Conservation (phyloP, 2,888 invertebrate genomes). For the Yponomeuta evonymella region DNA sequence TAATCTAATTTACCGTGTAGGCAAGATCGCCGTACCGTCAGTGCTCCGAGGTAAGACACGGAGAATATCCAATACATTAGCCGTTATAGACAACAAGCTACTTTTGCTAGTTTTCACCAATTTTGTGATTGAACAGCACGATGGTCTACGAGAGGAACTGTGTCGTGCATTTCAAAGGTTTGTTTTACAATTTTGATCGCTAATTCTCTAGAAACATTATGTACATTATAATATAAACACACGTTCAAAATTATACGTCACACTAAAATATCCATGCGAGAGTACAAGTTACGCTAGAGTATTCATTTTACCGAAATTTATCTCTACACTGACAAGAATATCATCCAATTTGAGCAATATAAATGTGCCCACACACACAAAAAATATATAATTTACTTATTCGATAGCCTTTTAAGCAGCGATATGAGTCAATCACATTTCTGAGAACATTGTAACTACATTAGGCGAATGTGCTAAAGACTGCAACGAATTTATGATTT, state of each 20-base stretch:
- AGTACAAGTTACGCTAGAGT: slow-evolving; percentile 39
- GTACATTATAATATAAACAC: neutral
- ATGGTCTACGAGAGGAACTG: slow-evolving; percentile 71
- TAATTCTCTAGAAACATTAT: slow-evolving; percentile 31
- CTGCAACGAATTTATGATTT: slow-evolving; percentile 16
- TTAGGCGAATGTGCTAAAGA: neutral
- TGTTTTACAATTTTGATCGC: slow-evolving; percentile 61
- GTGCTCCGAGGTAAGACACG: slow-evolving; percentile 55
- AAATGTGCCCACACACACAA: slow-evolving; percentile 48
- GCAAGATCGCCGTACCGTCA: slow-evolving; percentile 42
- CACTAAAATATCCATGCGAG: slow-evolving; percentile 19
- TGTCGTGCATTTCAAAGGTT: slow-evolving; percentile 69
- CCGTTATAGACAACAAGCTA: slow-evolving; percentile 30
- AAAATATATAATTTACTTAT: slow-evolving; percentile 53
- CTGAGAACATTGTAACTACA: slow-evolving; percentile 23
- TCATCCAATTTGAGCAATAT: slow-evolving; percentile 66
- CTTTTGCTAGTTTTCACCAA: slow-evolving; percentile 48
- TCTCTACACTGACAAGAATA: slow-evolving; percentile 48
- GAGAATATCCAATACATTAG: slow-evolving; percentile 24
- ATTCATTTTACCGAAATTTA: slow-evolving; percentile 40
- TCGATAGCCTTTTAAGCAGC: slow-evolving; percentile 46
- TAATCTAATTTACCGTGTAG: slow-evolving; percentile 44
- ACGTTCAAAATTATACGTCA: neutral
- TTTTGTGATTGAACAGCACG: slow-evolving; percentile 64
- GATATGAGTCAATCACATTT: slow-evolving; percentile 68